A percentile compares a stretch with the other conserved stretches of the same genome.
Evolutionary conservation across 2,888 invertebrate genomes (phyloP).

Genomic region (Steinernema hermaphroditum): DNA sequence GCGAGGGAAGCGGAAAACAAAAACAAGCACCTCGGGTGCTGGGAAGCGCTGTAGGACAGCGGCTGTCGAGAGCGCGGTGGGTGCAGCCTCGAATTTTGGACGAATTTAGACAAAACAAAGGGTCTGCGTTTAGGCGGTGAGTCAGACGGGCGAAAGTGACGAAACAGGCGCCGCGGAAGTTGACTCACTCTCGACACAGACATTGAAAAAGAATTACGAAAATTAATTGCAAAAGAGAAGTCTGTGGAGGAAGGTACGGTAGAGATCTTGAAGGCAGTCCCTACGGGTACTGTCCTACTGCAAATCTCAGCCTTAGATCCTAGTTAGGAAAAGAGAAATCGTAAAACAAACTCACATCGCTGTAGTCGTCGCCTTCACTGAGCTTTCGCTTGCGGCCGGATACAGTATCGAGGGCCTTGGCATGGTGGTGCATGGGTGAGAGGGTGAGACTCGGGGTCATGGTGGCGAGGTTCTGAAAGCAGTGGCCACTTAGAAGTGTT

Average conservation of each 20-base stretch:
- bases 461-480: too few relatives aligned
- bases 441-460: constrained; percentile 4
- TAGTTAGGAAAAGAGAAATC: too few relatives aligned
- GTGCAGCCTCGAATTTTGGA: too few relatives aligned
- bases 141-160: not conserved
- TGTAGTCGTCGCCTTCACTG: constrained; percentile 17
- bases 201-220: too few relatives aligned
- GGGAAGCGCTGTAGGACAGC: not conserved
- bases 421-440: not conserved
- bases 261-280: not conserved
- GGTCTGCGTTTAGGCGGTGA: not conserved
- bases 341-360: constrained; percentile 24
- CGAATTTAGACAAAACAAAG: too few relatives aligned
- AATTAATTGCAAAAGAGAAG: too few relatives aligned
- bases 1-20: not conserved
- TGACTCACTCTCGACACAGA: constrained; percentile 11
- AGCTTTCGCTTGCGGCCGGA: constrained; percentile 16
- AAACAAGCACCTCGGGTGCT: not conserved
- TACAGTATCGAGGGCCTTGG: not conserved
- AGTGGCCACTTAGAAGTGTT: too few relatives aligned
- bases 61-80: not conserved
- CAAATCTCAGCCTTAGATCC: too few relatives aligned
- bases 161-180: constrained; percentile 21
- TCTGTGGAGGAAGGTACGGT: too few relatives aligned
- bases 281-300: too few relatives aligned